A percentile compares a stretch with the other conserved stretches of the same genome.
Conservation (phyloP, 2,113 vertebrate species). For the Muntiacus reevesi region DNA sequence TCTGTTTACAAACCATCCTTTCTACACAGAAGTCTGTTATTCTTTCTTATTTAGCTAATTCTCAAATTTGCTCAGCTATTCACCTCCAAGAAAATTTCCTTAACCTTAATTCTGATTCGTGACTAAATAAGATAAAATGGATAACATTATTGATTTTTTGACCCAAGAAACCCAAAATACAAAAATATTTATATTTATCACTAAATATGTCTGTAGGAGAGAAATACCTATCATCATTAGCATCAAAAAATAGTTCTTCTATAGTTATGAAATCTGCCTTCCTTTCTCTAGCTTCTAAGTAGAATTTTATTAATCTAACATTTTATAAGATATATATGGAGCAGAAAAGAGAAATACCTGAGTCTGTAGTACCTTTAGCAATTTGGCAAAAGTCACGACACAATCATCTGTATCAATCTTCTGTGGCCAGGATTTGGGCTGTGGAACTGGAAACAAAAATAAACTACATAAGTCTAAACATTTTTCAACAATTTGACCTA, state of each 20-base stretch:
- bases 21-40: neutral
- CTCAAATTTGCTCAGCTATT: neutral
- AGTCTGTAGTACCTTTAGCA: neutral
- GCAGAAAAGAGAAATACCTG: neutral
- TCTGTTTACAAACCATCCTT: neutral
- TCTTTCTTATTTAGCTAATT: neutral
- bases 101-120: neutral
- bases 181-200: neutral
- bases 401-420: neutral
- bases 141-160: constrained; percentile 64
- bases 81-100: neutral
- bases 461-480: neutral
- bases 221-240: constrained; percentile 37
- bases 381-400: neutral
- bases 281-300: neutral
- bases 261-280: neutral
- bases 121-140: neutral
- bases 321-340: neutral
- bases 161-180: constrained; percentile 11
- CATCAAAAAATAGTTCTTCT: neutral
- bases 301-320: neutral
- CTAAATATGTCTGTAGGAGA: neutral
- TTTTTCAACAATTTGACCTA: neutral
- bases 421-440: neutral
- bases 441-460: neutral